Evolutionary conservation across 2,888 invertebrate species (phyloP), one percentile per base, ranked within the genome.

Genomic region (Protodeltote pygarga): DNA sequence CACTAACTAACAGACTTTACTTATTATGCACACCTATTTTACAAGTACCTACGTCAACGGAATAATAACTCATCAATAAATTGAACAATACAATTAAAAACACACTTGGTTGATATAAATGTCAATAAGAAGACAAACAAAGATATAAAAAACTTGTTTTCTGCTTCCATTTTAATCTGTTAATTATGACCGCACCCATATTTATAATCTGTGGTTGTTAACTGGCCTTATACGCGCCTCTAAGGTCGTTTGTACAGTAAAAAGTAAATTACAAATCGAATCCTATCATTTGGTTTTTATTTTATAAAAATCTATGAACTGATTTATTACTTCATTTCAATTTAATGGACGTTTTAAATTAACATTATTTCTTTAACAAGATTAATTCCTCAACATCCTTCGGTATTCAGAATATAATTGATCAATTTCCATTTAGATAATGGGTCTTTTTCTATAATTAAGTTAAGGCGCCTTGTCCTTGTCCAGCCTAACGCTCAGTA

Each of bases 141-240:
- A 68, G 64, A 52, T 60, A 73, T 71, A 66, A 72, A 40, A 65
- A 59, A 71, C 74, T 69, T 70, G 71, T 77, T 74, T 69, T 71
- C 70, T 61, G 62, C 32, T 31, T 66, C 50, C 49, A 45, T 47
- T 61, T 69, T 62, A 65, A 70, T 67, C 64, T 41, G 55, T 62
- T 16, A 44, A 32, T 57, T 51, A 55, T 51, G 44, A 50, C 48
- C 65, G 40, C 63, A 29, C 49, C 61, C 42, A 50, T 42, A 35
- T 23, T 31, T 55, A 40, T 39, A 29, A 24, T 51, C 42, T 39
- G 21, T 42, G 33, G 65, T 60, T 66, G 31, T 37, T 41, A 50
- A 51, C 37, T 50, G 52, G 21, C 35, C 38, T 24, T 19, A 27
- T 17, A 21, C 14, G 17, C 16, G 17, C 20, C 15, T 33, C 23